Conservation (phyloP, 2,797 vertebrate species). For the Diplodus puntazzo region DNA sequence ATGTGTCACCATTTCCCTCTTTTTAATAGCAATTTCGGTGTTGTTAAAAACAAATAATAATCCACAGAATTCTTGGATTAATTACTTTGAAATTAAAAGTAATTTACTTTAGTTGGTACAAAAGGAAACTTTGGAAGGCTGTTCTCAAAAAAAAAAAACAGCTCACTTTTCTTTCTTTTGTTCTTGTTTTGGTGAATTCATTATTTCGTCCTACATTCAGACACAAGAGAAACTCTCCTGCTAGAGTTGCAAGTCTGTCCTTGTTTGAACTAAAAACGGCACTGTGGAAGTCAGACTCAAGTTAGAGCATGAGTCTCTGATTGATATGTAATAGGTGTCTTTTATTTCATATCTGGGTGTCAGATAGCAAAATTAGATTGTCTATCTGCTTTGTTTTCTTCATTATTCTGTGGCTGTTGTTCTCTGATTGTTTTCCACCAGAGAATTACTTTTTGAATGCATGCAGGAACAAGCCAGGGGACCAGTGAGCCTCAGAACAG, state of each 20-base stretch:
- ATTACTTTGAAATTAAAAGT: too few species aligned
- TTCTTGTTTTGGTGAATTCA: constrained; percentile 32
- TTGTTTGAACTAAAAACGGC: constrained; percentile 33
- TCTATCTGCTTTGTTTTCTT: constrained; percentile 19
- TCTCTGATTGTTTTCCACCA: not conserved
- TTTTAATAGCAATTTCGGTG: not conserved
- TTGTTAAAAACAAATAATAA: not conserved
- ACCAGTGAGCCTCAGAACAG: not conserved
- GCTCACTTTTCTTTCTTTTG: not conserved
- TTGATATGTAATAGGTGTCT: constrained; percentile 49
- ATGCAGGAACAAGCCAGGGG: constrained; percentile 21
- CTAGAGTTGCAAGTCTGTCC: not conserved
- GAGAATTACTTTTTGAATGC: constrained; percentile 19
- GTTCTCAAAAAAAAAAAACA: not conserved
- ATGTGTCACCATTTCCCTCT: not conserved
- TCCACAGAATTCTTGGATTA: not conserved
- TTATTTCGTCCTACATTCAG: constrained; percentile 25
- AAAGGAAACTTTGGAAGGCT: constrained; percentile 3
- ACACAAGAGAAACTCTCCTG: not conserved
- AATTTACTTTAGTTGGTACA: not conserved
- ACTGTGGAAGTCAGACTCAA: constrained; percentile 22
- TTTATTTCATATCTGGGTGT: constrained; percentile 47
- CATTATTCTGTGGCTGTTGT: constrained; percentile 22
- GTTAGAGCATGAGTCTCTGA: constrained; percentile 34
- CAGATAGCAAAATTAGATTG: constrained; percentile 15